Conservation (phyloP, 1,140 invertebrate species). For the Apis florea region DNA sequence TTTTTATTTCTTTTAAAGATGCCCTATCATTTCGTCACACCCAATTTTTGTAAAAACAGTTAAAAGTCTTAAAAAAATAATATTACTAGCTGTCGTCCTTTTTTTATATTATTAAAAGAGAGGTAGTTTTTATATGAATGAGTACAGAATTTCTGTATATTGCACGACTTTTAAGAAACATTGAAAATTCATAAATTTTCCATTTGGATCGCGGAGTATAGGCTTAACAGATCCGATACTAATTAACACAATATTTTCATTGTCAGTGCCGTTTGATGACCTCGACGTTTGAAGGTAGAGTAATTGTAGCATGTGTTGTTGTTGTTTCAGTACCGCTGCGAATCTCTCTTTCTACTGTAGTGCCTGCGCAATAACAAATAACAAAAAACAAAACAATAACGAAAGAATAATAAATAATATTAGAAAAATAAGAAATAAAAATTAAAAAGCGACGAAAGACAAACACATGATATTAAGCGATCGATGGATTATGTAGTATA, state of each 20-base stretch:
- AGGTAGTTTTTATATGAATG: background rate
- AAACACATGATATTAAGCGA: slow-evolving; percentile 31
- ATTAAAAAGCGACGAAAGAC: slow-evolving; percentile 33
- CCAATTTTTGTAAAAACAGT: background rate
- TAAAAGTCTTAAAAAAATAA: background rate
- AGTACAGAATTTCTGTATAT: background rate
- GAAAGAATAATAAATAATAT: slow-evolving; percentile 64
- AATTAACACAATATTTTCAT: slow-evolving; percentile 54
- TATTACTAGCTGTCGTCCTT: background rate
- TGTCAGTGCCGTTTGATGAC: slow-evolving; percentile 72
- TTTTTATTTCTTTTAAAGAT: too few relatives aligned
- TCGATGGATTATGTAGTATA: slow-evolving; percentile 6
- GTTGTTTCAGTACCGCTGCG: slow-evolving; percentile 78
- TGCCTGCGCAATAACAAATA: slow-evolving; percentile 72
- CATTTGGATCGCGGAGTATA: background rate
- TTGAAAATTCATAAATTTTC: background rate
- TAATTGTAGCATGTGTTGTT: slow-evolving; percentile 78
- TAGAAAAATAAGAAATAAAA: slow-evolving; percentile 34
- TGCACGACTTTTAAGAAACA: background rate
- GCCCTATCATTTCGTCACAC: background rate
- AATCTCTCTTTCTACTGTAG: slow-evolving; percentile 79
- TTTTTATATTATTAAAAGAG: background rate
- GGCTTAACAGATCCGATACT: slow-evolving; percentile 55
- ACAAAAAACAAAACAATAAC: slow-evolving; percentile 58
- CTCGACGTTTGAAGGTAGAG: slow-evolving; percentile 78